Percentiles rank a stretch among this genome's conserved stretches.
Conservation (phyloP, 2,113 vertebrate genomes). For the Todiramphus saurophagus region DNA sequence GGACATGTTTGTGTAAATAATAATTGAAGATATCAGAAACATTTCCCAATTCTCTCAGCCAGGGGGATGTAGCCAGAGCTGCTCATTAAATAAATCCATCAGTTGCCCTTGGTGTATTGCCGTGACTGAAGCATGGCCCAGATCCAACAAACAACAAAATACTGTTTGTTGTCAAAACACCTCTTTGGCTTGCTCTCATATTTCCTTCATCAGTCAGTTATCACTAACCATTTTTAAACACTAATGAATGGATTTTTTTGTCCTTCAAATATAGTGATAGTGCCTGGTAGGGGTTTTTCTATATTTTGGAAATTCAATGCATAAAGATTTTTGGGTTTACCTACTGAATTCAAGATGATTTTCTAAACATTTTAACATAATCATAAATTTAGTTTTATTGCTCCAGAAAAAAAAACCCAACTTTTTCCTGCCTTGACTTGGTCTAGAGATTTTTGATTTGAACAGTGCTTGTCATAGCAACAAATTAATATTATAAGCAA, state of each 20-base stretch:
- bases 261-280: not conserved
- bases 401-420: not conserved
- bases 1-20: not conserved
- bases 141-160: not conserved
- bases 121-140: not conserved
- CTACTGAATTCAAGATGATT: not conserved
- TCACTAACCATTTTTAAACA: not conserved
- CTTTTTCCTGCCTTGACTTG: not conserved
- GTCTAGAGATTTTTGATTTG: not conserved
- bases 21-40: not conserved
- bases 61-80: not conserved
- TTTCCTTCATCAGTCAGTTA: not conserved
- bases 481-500: not conserved
- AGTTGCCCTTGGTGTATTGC: not conserved
- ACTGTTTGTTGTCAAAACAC: not conserved
- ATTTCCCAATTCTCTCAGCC: not conserved
- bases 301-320: not conserved
- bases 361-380: not conserved
- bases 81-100: slow-evolving; percentile 28
- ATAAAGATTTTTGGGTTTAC: not conserved
- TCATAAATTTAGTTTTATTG: not conserved
- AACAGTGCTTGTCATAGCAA: not conserved
- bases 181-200: not conserved
- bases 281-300: not conserved
- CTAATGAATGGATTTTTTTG: not conserved